These are phyloP conservation scores for Melanostigma gelatinosum DNA, from an alignment of 2,113 vertebrate species.

Conservation along the genomic window DNA sequence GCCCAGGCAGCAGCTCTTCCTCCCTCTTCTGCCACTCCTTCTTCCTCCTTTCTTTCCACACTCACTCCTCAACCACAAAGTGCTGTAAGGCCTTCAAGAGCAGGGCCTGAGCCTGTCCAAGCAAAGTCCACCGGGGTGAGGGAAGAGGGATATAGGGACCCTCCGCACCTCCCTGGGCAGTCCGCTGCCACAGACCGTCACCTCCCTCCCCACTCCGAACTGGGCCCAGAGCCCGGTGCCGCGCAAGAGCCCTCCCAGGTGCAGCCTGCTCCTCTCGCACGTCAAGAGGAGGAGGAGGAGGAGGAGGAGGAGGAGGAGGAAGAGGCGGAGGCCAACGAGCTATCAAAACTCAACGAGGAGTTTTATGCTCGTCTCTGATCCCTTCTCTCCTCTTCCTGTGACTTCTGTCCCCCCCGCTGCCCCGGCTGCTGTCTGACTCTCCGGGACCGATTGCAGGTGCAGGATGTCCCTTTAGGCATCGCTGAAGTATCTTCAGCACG, in stretches of 20 bases:
- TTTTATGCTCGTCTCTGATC: constrained; percentile 87
- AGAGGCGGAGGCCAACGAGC: constrained; percentile 83
- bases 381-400: constrained; percentile 36
- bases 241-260: constrained; percentile 49
- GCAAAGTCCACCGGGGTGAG: constrained; percentile 46
- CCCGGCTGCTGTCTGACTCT: constrained; percentile 35
- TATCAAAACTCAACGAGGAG: constrained; percentile 91
- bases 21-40: constrained; percentile 32
- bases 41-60: constrained; percentile 39
- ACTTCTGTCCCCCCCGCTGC: constrained; percentile 16
- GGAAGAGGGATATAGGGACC: constrained; percentile 78
- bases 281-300: constrained; percentile 74
- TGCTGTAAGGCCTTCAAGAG: constrained; percentile 36
- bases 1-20: constrained; percentile 31
- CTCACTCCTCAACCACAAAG: constrained; percentile 40
- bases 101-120: constrained; percentile 41
- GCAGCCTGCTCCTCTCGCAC: constrained; percentile 67
- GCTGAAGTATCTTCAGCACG: constrained; percentile 16
- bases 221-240: constrained; percentile 33
- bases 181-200: constrained; percentile 59
- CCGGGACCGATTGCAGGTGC: constrained; percentile 32
- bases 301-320: constrained; percentile 83
- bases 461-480: constrained; percentile 18
- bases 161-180: constrained; percentile 71
- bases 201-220: constrained; percentile 46